A percentile compares a stretch with the other conserved stretches of the same genome.
Conservation (phyloP, 2,797 vertebrate species). For the Muraenolepis orangiensis region DNA sequence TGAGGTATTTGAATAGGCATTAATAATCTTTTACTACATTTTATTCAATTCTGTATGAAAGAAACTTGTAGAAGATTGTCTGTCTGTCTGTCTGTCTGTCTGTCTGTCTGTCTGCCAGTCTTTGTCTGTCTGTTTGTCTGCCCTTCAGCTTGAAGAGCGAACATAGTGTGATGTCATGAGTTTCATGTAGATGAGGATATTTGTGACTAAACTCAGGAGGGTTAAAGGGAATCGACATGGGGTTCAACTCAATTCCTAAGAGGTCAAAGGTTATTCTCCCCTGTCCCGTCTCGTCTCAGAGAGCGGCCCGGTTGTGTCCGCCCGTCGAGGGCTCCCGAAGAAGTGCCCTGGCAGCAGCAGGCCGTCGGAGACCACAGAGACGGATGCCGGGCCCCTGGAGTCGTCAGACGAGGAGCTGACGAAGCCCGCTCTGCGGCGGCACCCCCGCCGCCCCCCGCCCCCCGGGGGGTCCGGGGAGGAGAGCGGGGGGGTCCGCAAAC, state of each 20-base stretch:
- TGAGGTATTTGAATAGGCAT: too few relatives aligned
- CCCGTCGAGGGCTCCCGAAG: constrained; percentile 1
- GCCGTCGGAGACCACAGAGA: constrained; percentile 19
- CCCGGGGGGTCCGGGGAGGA: constrained; percentile 65
- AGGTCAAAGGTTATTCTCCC: not conserved
- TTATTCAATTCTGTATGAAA: not conserved
- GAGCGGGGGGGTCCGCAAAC: constrained; percentile 57
- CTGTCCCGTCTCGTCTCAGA: constrained; percentile 24
- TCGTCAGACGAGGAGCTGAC: constrained; percentile 52
- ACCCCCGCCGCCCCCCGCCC: constrained; percentile 48
- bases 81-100: not conserved
- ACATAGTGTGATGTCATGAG: too few relatives aligned
- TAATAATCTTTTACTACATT: too few relatives aligned
- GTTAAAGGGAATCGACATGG: not conserved
- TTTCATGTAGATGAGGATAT: not conserved
- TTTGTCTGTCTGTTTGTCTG: too few relatives aligned
- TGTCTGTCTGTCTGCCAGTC: too few relatives aligned
- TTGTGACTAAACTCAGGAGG: not conserved
- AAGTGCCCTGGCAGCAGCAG: constrained; percentile 6
- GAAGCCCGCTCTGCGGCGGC: constrained; percentile 9
- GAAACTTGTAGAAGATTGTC: not conserved
- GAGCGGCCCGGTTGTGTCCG: constrained; percentile 32
- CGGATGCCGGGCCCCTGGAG: constrained; percentile 42
- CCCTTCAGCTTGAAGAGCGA: too few relatives aligned
- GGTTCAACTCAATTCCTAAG: not conserved